phyloP scores from a whole-genome alignment of 2,888 invertebrate genomes.

The Mythimna vitellina region DNA sequence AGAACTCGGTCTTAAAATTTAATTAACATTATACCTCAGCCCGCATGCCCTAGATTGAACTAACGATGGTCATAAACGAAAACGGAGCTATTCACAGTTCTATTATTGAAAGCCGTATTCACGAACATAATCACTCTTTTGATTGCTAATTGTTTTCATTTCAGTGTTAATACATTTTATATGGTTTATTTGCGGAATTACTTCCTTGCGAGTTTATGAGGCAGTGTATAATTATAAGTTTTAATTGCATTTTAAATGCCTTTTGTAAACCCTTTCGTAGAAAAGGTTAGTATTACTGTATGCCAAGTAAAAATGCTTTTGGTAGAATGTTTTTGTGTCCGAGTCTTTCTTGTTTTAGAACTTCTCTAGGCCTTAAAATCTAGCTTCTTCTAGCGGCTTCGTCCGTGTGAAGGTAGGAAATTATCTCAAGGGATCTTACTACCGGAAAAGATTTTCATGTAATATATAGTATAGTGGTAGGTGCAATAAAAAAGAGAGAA shows the following conservation, averaged over 20 bases:
- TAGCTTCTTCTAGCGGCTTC: too few relatives aligned
- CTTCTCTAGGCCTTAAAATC: too few relatives aligned
- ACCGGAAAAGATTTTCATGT: too few relatives aligned
- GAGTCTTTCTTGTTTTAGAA: not conserved
- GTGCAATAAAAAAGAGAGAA: too few relatives aligned
- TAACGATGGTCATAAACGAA: conserved; percentile 50
- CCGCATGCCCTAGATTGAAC: conserved; percentile 39
- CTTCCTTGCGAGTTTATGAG: conserved; percentile 20
- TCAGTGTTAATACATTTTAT: conserved; percentile 43
- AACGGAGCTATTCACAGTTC: conserved; percentile 31
- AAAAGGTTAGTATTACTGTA: not conserved
- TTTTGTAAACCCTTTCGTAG: not conserved
- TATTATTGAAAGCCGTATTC: conserved; percentile 51
- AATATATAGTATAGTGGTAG: too few relatives aligned
- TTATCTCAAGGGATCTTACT: too few relatives aligned
- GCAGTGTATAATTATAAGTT: not conserved
- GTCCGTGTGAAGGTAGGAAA: too few relatives aligned
- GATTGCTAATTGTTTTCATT: conserved; percentile 53
- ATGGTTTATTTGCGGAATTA: conserved; percentile 27
- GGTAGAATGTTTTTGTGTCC: not conserved
- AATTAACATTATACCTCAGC: conserved; percentile 26
- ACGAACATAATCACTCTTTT: conserved; percentile 46
- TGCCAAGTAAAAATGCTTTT: not conserved
- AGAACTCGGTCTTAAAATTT: conserved; percentile 17
- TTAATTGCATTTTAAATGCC: conserved; percentile 1